Base-by-base conservation (phyloP, 2,888 invertebrate genomes). In the Drepana falcataria region DNA sequence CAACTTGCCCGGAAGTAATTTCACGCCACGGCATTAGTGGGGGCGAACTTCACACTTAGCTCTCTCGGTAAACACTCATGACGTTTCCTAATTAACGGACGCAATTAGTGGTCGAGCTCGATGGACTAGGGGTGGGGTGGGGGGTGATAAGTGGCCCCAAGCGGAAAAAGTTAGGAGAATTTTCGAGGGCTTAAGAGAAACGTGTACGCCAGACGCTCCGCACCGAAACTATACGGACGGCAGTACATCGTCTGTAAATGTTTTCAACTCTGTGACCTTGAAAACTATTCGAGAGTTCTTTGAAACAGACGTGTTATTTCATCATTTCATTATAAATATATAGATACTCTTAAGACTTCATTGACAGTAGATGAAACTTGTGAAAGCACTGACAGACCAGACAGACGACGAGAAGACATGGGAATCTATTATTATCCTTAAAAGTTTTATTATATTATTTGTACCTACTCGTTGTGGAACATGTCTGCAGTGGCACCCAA, bases 61-160 rank as follows among this genome's bases (percentile, higher is more conserved):
- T 81, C 83, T 76, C 81, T 83, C 79, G 79, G 90, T 91, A 91
- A 91, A 91, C 91, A 91, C 91, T 91, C 90, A 91, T 89, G 91
- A 91, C 91, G 91, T 89, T 88, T 88, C 88, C 85, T 91, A 91
- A 91, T 91, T 91, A 91, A 90, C 90, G 90, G 86, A 89, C 91
- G 90, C 91, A 91, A 91, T 91, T 91, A 91, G 91, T 80, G 91
- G 91, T 82, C 79, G 83, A 76, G 83, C 82, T 79, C 81, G 85
- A 82, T 81, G 85, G 84, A 80, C 81, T 78, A 65, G 64, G 64
- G 63, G 21, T 21, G 21, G 66, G 68, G 71, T 61, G 66, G 71
- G 75, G 75, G 82, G 82, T 81, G 83, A 83, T 87, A 87, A 87
- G 89, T 87, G 88, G 87, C 79, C 68, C 69, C 74, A 77, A 80